These are phyloP conservation scores for Aplochiton taeniatus DNA, from an alignment of 2,797 vertebrate genomes.

Conservation along the genomic window DNA sequence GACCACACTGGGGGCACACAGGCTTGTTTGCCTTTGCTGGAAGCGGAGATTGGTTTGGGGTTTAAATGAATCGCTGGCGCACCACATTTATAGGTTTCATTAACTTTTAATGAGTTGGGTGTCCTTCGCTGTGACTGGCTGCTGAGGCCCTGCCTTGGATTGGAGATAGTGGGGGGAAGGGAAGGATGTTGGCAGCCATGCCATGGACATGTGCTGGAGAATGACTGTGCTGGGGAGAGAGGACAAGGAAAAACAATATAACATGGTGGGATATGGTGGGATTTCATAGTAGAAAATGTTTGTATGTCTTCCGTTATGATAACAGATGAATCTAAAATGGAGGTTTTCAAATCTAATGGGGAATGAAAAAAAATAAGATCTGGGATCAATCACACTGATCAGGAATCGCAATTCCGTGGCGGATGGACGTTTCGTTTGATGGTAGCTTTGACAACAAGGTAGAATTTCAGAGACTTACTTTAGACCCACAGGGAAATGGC, in stretches of 20 bases:
- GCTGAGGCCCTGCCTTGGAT: slow-evolving; percentile 65
- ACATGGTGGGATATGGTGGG: slow-evolving; percentile 25
- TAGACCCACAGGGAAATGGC: slow-evolving; percentile 60
- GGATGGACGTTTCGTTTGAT: slow-evolving; percentile 62
- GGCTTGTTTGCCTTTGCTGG: slow-evolving; percentile 82
- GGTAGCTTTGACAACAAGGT: slow-evolving; percentile 60
- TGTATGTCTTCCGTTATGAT: slow-evolving; percentile 43
- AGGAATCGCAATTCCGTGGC: slow-evolving; percentile 58
- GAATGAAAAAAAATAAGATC: slow-evolving; percentile 59
- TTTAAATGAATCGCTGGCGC: slow-evolving; percentile 83
- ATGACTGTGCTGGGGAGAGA: slow-evolving; percentile 49
- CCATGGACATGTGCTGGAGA: slow-evolving; percentile 56
- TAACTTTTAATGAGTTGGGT: slow-evolving; percentile 86
- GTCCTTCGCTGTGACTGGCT: slow-evolving; percentile 78
- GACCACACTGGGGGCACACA: slow-evolving; percentile 74
- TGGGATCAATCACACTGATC: slow-evolving; percentile 62
- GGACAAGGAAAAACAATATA: slow-evolving; percentile 37
- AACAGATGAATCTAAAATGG: slow-evolving; percentile 49
- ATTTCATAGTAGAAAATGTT: slow-evolving; percentile 36
- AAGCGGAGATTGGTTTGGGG: slow-evolving; percentile 84
- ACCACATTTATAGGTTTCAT: slow-evolving; percentile 85
- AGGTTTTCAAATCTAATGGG: slow-evolving; percentile 47
- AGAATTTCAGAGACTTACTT: slow-evolving; percentile 56
- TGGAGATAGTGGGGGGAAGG: slow-evolving; percentile 53
- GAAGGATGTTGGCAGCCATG: slow-evolving; percentile 57